phyloP scores from a whole-genome alignment of 2,113 vertebrate species.

The Platysternon megacephalum region DNA sequence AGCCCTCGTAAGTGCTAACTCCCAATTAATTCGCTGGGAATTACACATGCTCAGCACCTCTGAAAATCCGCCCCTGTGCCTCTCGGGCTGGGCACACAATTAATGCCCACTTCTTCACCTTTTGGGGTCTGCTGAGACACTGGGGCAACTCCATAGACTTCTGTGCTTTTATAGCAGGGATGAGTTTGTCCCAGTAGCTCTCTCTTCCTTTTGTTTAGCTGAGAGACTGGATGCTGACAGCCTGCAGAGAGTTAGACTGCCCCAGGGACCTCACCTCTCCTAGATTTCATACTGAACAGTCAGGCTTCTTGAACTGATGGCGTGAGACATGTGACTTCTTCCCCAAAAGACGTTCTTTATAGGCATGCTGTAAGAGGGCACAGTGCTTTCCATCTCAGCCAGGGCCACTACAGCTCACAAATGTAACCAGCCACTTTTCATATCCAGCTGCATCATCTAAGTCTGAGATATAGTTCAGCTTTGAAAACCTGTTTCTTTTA shows the following conservation, averaged over 20 bases:
- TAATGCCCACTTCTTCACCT: background rate
- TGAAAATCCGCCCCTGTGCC: background rate
- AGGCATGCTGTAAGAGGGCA: background rate
- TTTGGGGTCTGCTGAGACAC: background rate
- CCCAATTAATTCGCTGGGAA: background rate
- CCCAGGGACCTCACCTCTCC: background rate
- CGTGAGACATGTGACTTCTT: accelerated
- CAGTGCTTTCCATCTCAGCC: conserved; percentile 11
- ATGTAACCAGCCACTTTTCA: background rate
- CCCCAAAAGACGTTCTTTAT: conserved; percentile 13
- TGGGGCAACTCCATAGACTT: background rate
- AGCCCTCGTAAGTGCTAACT: background rate
- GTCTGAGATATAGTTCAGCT: background rate
- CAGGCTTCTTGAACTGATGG: background rate
- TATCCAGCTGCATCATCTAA: conserved; percentile 40
- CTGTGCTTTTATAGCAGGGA: too few relatives aligned
- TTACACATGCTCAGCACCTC: background rate
- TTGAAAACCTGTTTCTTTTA: background rate
- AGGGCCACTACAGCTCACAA: background rate
- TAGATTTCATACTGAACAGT: accelerated
- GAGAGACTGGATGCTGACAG: accelerated
- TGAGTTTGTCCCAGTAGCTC: background rate
- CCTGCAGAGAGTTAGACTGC: background rate
- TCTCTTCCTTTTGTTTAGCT: background rate
- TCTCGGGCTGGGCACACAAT: background rate